Evolutionary conservation across 2,888 invertebrate genomes (phyloP), one percentile per base, ranked within the genome.

Genomic region (Peribatodes rhomboidaria): DNA sequence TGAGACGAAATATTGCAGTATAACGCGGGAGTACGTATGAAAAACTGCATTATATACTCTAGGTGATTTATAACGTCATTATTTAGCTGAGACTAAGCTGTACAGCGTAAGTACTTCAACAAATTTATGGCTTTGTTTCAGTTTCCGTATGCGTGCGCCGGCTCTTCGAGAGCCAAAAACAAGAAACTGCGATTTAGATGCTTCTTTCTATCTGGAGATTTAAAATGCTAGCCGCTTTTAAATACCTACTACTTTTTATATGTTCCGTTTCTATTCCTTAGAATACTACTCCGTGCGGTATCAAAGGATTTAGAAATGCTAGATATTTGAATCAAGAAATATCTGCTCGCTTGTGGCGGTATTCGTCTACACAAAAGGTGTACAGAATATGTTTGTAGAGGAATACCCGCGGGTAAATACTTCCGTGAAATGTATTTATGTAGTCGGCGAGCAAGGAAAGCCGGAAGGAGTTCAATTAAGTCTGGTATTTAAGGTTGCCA

Each of bases 401-500:
- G 85, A 88, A 90, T 88, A 85, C 83, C 84, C 80, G 85, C 80
- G 84, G 84, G 61, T 39, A 79, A 86, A 87, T 85, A 84, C 83
- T 87, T 88, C 88, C 85, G 86, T 81, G 81, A 79, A 86, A 83
- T 84, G 84, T 90, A 90, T 91, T 90, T 90, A 89, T 88, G 87
- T 88, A 88, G 85, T 82, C 74, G 78, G 78, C 78, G 82, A 85
- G 81, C 79, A 83, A 56, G 65, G 55, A 49, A 31, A 83, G 81
- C 86, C 90, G 90, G 90, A 89, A 90, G 89, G 88, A 82, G 90
- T 92, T 90, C 92, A 92, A 93, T 93, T 93, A 93, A 90, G 89
- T 85, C 84, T 90, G 92, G 92, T 90, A 93, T 93, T 93, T 92
- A 92, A 92, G 90, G 91, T 87, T 89, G 84, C 87, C 84, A 85